Conservation (phyloP, 2,113 vertebrate species). For the Chloropsis hardwickii region DNA sequence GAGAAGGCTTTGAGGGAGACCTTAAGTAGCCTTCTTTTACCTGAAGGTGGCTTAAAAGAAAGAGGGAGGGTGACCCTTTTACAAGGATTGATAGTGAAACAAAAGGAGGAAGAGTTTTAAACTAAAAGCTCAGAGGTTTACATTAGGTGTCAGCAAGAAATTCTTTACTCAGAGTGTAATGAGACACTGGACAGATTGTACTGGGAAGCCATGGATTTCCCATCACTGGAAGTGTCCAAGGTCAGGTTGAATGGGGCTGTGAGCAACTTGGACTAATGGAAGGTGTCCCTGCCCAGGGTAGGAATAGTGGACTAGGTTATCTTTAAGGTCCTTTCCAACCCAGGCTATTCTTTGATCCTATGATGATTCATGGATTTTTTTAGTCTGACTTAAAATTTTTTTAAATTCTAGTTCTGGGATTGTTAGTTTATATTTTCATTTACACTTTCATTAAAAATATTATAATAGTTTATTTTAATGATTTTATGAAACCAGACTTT, state of each 20-base stretch:
- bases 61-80: neutral
- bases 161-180: neutral
- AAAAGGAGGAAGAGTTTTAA: neutral
- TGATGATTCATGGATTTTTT: neutral
- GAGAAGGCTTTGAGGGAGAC: neutral
- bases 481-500: neutral
- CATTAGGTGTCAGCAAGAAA: neutral
- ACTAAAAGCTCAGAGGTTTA: neutral
- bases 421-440: neutral
- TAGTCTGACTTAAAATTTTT: neutral
- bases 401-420: neutral
- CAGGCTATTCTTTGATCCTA: neutral
- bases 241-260: neutral
- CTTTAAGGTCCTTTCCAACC: fast-evolving
- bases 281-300: neutral
- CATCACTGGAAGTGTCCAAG: neutral
- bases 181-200: neutral
- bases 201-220: neutral
- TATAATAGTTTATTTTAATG: neutral
- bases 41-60: neutral
- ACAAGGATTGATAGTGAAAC: neutral
- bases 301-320: neutral
- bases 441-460: neutral
- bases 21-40: neutral
- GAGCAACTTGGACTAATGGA: neutral